Evolutionary conservation across 2,888 invertebrate genomes (phyloP), one percentile per base, ranked within the genome.

Genomic region (Diarsia rubi): DNA sequence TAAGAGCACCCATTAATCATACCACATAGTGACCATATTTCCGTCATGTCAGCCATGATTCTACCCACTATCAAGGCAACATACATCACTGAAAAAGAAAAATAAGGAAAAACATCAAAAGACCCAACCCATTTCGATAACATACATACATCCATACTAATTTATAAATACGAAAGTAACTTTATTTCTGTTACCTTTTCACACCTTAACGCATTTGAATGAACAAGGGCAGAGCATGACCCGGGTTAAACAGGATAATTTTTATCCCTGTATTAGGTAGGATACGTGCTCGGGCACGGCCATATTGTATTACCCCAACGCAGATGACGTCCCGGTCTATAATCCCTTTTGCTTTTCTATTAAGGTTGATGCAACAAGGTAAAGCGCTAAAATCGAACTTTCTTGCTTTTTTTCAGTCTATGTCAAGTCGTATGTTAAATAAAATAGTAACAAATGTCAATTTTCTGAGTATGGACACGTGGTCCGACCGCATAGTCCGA

Each of bases 11-110:
- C 24, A 75, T 75, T 47, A 37, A 45, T 60, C 72, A 59, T n/a
- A 60, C 1, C 45, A 9, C 1, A 54, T n/a, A 14, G 24, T 79
- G 72, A 37, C 60, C 49, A 45, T 45, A 72, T 60, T 37, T 72
- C 19, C 16, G 27, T 47, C 16, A 24, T 54, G 49, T 47, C 24
- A 42, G n/a, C n/a, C 3, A 54, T 16, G 45, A 54, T 16, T 42
- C 21, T 37, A 47, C 47, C 24, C 1, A 62, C n/a, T 8, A n/a
- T 24, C 49, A 54, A 44, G 42, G 9, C 19, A 42, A 54, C 21
- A 52, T 42, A 44, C 12, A 21, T 54, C 3, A 57, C 3, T 31
- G 27, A 54, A 27, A 52, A 52, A 31, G 44, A 27, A 81, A 77
- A 74, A 21, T 42, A 62, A 62, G n/a, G n/a, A 14, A 42, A 62